Conservation (phyloP, 2,888 invertebrate genomes). For the Peribatodes rhomboidaria region DNA sequence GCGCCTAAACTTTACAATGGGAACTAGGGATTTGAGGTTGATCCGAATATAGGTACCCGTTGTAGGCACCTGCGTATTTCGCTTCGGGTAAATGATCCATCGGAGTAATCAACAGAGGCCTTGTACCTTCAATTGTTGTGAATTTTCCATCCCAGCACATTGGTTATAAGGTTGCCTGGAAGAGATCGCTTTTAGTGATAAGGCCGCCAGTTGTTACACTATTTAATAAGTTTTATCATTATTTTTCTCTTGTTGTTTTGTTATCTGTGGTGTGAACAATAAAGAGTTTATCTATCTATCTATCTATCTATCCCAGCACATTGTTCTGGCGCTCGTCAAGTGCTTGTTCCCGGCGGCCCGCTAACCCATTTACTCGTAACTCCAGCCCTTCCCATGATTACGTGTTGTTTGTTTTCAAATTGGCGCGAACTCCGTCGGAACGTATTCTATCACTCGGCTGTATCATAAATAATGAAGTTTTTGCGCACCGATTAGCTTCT, state of each 20-base stretch:
- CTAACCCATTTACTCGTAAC: slow-evolving; percentile 2
- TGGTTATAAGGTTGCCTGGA: too few relatives aligned
- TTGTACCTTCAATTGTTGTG: slow-evolving; percentile 4
- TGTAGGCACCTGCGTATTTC: neutral
- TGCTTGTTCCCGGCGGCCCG: slow-evolving; percentile 8
- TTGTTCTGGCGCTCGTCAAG: slow-evolving; percentile 15
- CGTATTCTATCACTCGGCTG: slow-evolving; percentile 18
- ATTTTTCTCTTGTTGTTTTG: too few relatives aligned
- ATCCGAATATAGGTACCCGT: too few relatives aligned
- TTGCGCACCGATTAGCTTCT: slow-evolving; percentile 12
- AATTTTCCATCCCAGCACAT: too few relatives aligned
- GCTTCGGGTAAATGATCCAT: neutral
- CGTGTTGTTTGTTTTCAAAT: slow-evolving; percentile 25
- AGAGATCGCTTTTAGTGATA: too few relatives aligned
- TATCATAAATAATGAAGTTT: slow-evolving; percentile 30
- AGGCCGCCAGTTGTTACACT: too few relatives aligned
- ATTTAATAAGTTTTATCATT: too few relatives aligned
- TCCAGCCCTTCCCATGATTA: slow-evolving; percentile 15
- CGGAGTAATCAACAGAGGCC: slow-evolving; percentile 1
- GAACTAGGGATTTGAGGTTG: too few relatives aligned
- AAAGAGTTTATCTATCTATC: too few relatives aligned
- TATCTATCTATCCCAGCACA: slow-evolving; percentile 1
- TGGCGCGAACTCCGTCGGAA: slow-evolving; percentile 1
- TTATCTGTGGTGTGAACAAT: too few relatives aligned
- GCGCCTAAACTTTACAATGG: too few relatives aligned